Percentiles rank a stretch among this genome's conserved stretches.
These are phyloP conservation scores for Xiphorhynchus erythropygius DNA, from an alignment of 2,797 vertebrate species.

Conservation along the genomic window DNA sequence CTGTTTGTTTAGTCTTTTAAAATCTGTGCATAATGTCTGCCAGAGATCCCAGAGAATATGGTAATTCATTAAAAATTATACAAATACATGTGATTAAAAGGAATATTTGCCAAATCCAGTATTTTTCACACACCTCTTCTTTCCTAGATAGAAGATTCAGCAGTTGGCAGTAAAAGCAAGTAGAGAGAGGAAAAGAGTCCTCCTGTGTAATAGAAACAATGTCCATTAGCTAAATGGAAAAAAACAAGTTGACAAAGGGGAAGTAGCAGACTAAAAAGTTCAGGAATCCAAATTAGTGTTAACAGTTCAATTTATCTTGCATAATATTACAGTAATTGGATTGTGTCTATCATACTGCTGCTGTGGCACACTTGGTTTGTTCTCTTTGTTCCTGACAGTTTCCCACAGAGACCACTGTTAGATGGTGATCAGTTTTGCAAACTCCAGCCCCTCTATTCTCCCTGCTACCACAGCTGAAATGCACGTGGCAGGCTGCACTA, in stretches of 20 bases:
- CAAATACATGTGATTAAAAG: neutral
- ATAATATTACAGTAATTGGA: slow-evolving; percentile 51
- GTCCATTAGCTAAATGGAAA: slow-evolving; percentile 6
- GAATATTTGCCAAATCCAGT: neutral
- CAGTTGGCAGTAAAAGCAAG: slow-evolving; percentile 7
- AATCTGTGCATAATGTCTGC: neutral
- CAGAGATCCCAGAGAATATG: neutral
- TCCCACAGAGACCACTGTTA: neutral
- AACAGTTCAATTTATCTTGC: slow-evolving; percentile 55
- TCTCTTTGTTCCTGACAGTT: neutral
- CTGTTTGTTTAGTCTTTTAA: neutral
- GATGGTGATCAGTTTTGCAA: neutral
- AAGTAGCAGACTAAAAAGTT: slow-evolving; percentile 44
- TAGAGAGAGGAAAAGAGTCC: neutral
- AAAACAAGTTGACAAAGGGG: neutral
- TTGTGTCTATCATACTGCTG: slow-evolving; percentile 7
- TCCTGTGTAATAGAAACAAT: neutral
- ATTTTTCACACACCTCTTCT: slow-evolving; percentile 37
- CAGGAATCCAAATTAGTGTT: slow-evolving; percentile 56
- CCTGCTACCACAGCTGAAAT: neutral
- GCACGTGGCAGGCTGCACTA: neutral
- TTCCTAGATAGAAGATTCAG: neutral
- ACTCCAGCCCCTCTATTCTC: neutral
- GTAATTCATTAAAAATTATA: neutral
- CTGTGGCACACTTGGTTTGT: slow-evolving; percentile 21